phyloP scores from a whole-genome alignment of 30 jellyfish, hydroid and myxozoan genomes.

The Rhopilema esculentum region DNA sequence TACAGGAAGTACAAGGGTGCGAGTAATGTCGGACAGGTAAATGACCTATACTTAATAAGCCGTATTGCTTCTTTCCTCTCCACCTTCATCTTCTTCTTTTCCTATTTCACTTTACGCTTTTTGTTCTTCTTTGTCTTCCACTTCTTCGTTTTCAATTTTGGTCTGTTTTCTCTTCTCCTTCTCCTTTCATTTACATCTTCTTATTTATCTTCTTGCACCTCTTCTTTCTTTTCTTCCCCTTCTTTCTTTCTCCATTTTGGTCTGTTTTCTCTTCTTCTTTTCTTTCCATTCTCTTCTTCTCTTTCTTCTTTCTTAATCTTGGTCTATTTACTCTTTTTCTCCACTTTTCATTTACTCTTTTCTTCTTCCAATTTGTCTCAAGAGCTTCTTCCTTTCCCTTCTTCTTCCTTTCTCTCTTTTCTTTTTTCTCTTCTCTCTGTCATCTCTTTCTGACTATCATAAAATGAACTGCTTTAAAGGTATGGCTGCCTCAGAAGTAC shows the following conservation, averaged over 20 bases:
- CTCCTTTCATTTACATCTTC: background rate
- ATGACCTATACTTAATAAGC: too few species aligned
- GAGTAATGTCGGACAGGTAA: background rate
- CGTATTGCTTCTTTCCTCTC: too few species aligned
- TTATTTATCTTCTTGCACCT: background rate
- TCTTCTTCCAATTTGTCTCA: background rate
- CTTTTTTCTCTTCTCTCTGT: too few species aligned
- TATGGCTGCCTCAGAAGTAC: too few species aligned
- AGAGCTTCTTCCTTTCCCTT: background rate
- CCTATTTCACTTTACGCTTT: too few species aligned
- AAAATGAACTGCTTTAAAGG: background rate
- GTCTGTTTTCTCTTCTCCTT: background rate
- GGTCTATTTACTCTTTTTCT: background rate
- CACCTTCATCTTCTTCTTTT: too few species aligned
- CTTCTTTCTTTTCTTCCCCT: background rate
- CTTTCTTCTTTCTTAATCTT: too few species aligned
- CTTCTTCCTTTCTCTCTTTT: background rate
- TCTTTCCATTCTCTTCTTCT: background rate
- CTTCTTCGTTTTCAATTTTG: too few species aligned
- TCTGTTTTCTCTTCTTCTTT: too few species aligned
- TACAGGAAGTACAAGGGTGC: conserved; percentile 27
- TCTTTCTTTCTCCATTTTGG: background rate
- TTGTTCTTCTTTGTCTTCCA: too few species aligned
- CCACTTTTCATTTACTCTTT: background rate
- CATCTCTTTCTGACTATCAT: background rate